Evolutionary conservation across 2,888 invertebrate genomes (phyloP).

Genomic region (Sesamia inferens): DNA sequence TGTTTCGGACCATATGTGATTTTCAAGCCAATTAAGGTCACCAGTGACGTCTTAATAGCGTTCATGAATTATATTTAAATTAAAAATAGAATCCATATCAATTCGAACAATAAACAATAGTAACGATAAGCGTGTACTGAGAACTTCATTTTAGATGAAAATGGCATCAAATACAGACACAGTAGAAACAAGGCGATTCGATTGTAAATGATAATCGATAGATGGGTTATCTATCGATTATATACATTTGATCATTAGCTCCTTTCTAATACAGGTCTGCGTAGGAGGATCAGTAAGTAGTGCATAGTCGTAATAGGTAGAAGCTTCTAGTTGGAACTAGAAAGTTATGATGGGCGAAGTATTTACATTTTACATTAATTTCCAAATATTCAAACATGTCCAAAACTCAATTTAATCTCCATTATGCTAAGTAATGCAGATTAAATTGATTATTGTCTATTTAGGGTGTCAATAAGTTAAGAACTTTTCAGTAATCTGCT

Average conservation of each 20-base stretch:
- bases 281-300: slow-evolving; percentile 65
- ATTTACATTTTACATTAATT: slow-evolving; percentile 29
- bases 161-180: slow-evolving; percentile 49
- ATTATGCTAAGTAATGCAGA: slow-evolving; percentile 37
- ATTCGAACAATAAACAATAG: slow-evolving; percentile 50
- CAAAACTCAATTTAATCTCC: slow-evolving; percentile 19
- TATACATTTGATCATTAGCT: slow-evolving; percentile 61
- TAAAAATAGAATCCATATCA: slow-evolving; percentile 29
- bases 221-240: too few relatives aligned
- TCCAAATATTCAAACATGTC: slow-evolving; percentile 19
- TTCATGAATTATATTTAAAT: slow-evolving; percentile 33
- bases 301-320: slow-evolving; percentile 46
- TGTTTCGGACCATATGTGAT: slow-evolving; percentile 45
- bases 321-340: slow-evolving; percentile 43
- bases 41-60: slow-evolving; percentile 42
- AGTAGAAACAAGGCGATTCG: slow-evolving; percentile 66
- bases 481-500: slow-evolving; percentile 33
- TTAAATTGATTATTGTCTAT: too few relatives aligned
- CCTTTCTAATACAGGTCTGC: slow-evolving; percentile 66
- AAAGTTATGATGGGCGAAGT: slow-evolving; percentile 43
- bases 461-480: slow-evolving; percentile 12
- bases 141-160: slow-evolving; percentile 48
- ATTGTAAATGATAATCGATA: slow-evolving; percentile 62
- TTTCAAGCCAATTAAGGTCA: slow-evolving; percentile 53
- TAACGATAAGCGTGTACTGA: slow-evolving; percentile 47